phyloP scores from a whole-genome alignment of 2,113 vertebrate species.

The Dasyurus viverrinus region DNA sequence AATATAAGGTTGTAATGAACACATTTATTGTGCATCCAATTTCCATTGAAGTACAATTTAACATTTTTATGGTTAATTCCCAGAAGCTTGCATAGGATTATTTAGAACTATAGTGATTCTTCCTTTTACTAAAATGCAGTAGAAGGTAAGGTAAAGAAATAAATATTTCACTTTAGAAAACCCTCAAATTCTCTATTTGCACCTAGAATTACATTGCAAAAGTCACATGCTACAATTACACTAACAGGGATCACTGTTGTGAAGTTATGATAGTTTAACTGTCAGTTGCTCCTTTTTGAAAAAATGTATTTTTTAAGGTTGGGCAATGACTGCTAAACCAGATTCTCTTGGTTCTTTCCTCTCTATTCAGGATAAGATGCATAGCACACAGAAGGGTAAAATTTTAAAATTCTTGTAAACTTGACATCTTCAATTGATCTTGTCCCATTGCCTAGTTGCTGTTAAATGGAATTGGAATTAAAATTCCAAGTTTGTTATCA shows the following conservation, averaged over 20 bases:
- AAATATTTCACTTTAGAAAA: slow-evolving; percentile 19
- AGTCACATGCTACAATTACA: too few relatives aligned
- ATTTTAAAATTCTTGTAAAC: background rate
- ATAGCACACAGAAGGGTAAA: background rate
- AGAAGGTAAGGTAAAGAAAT: slow-evolving; percentile 4
- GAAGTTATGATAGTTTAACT: background rate
- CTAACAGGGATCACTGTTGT: background rate
- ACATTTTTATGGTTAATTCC: slow-evolving; percentile 34
- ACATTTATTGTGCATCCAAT: slow-evolving; percentile 22
- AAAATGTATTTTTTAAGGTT: background rate
- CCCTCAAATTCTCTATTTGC: slow-evolving; percentile 24
- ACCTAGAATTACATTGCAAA: background rate
- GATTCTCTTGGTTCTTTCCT: slow-evolving; percentile 16
- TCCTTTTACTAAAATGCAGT: background rate
- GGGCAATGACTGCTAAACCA: background rate
- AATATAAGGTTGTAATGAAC: slow-evolving; percentile 15
- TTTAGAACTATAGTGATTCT: slow-evolving; percentile 4
- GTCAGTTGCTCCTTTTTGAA: background rate
- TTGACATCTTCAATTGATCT: background rate
- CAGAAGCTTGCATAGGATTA: slow-evolving; percentile 12
- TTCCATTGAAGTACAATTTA: slow-evolving; percentile 15
- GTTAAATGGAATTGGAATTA: background rate
- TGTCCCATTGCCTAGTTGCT: background rate
- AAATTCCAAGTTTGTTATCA: background rate
- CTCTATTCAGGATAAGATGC: background rate